Evolutionary conservation across 2,888 invertebrate genomes (phyloP), one percentile per base, ranked within the genome.

Genomic region (Bombylius major): DNA sequence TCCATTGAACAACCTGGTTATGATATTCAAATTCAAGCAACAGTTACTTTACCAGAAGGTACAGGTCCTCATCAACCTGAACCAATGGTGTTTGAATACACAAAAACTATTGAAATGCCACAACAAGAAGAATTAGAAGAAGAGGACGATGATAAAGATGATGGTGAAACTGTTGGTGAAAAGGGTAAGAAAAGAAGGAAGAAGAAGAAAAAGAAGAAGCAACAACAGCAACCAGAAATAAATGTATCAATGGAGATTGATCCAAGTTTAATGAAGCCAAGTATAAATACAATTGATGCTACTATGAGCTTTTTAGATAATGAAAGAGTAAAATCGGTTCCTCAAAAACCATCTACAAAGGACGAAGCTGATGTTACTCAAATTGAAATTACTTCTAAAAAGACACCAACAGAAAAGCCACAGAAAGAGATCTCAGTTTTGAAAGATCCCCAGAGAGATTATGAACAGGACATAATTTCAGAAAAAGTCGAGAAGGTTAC

Each of bases 41-140:
- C 81, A 34, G 82, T 86, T 4, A 77, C 81, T 60, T 69, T 77
- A 14, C 72, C 76, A 11, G 71, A 75, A 44, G 79, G 80, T 53
- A 77, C 80, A 0, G 77, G 83, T 58, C 58, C 65, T 45, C 69
- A 69, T 2, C 57, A 66, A 33, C 62, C 61, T 7, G 58, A 71
- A 52, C 69, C 69, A 1, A 58, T 68, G 3, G 54, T 71, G 1
- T 69, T 66, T 50, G 69, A 72, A 53, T 70, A 71, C 57, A 68
- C 65, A 2, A 66, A 72, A 61, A 68, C 67, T 4, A 65, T 71
- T 57, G 67, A 69, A 57, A 53, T 69, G 48, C 68, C 70, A 75
- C 62, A 60, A 66, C 5, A 76, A 75, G 52, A 73, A 73, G 53
- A 51, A 36, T 5, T 53, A 52, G 46, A 45, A 33, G 45, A 57